Percentiles rank a stretch among this genome's conserved stretches.
Conservation (phyloP, 2,888 invertebrate genomes). For the Julus scanicus region DNA sequence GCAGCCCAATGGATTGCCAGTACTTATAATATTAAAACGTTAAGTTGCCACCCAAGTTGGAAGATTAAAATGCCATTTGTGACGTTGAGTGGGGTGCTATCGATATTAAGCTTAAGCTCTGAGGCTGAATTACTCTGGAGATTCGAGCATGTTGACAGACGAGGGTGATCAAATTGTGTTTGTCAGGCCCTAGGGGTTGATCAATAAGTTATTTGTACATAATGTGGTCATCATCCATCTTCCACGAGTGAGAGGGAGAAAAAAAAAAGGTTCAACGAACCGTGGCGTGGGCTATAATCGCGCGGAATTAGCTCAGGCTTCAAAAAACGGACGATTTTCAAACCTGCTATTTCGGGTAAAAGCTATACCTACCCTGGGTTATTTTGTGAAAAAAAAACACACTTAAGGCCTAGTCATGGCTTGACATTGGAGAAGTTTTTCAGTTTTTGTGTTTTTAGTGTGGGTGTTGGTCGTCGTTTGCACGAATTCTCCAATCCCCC, state of each 20-base stretch:
- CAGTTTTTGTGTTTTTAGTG: background rate
- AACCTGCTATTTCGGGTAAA: background rate
- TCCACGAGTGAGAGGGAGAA: background rate
- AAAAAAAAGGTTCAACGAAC: conserved; percentile 24
- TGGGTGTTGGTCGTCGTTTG: conserved; percentile 41
- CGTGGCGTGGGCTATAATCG: background rate
- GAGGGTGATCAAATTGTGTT: conserved; percentile 9
- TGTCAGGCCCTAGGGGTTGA: background rate
- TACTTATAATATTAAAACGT: conserved; percentile 21
- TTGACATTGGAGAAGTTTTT: conserved; percentile 1
- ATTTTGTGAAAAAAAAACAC: background rate
- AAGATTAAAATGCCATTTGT: background rate
- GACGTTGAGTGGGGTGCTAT: background rate
- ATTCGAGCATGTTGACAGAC: conserved; percentile 22
- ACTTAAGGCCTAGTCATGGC: background rate
- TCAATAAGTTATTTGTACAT: conserved; percentile 2
- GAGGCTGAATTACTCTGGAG: background rate
- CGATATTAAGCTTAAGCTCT: background rate
- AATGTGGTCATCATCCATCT: background rate
- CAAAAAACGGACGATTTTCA: background rate
- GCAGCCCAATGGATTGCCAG: background rate
- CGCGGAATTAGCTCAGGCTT: background rate
- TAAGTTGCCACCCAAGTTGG: conserved; percentile 22
- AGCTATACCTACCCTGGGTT: background rate
- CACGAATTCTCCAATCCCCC: conserved; percentile 30